Base-by-base conservation (phyloP, 30 jellyfish, hydroid and myxozoan species). In the Turritopsis dohrnii region DNA sequence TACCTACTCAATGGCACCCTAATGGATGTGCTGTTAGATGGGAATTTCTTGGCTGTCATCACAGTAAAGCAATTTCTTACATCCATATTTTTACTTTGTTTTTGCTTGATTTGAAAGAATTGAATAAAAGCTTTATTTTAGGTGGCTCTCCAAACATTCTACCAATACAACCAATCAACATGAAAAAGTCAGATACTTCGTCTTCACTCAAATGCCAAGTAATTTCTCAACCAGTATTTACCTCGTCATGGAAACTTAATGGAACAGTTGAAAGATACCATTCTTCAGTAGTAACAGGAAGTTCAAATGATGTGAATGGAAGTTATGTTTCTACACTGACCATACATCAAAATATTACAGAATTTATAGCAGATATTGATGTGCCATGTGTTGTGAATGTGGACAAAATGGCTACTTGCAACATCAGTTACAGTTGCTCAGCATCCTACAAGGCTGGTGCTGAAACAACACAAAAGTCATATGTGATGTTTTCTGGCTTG, bases 11-110 rank as follows among this genome's bases (percentile, higher is more conserved):
- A 8, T 69, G 77, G 23, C 28, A 69, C 22, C 0, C 16, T 9
- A 1, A 19, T 7, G 77, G 77, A 7, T 69, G 77, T 21, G 30
- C 31, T 8, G 30, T 69, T 16, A 16, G 77, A n/a, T 69, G 77
- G 77, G 77, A 69, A 69, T 69, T 7, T 23, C 77, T 69, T 69
- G 77, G 77, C 16, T 69, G 77, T 69, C 77, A 69, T 7, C 9
- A 0, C 28, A 27, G 77, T 69, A 9, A 69, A 13, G 13, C 9
- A 41, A 5, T 41, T 5, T 41, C 13, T 41, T 41, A 41, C 60
- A 41, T 41, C 5, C 13, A 13, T 41, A 41, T 41, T 41, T 41
- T 41, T 41, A 41, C 13, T 41, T 41, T 41, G 13, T 41, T 41
- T n/a, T n/a, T n/a, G n/a, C n/a, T n/a, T n/a, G n/a, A n/a, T n/a